Percentiles rank a stretch among this genome's conserved stretches.
phyloP scores from a whole-genome alignment of 2,888 invertebrate species.

The Mythimna pallens region DNA sequence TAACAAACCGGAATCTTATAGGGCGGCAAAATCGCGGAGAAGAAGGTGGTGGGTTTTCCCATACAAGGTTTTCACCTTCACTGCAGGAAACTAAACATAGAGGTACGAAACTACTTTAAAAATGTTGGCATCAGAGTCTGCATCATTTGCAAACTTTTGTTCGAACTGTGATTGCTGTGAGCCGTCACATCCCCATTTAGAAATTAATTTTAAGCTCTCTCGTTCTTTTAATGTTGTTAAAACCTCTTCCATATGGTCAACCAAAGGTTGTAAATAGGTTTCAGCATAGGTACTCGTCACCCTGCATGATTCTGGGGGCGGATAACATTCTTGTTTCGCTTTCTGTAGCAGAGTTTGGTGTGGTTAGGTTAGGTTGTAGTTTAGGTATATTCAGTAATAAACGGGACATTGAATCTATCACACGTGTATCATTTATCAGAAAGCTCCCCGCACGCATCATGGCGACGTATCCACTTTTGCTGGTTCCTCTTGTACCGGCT shows the following conservation, averaged over 20 bases:
- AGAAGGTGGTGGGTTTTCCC: no score
- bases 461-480: no score
- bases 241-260: slow-evolving; percentile 2
- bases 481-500: no score
- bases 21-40: no score
- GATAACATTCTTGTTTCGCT: not conserved
- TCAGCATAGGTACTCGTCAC: not conserved
- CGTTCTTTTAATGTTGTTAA: not conserved
- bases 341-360: not conserved
- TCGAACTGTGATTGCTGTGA: slow-evolving; percentile 2
- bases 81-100: not conserved
- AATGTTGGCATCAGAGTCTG: slow-evolving; percentile 7
- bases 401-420: no score
- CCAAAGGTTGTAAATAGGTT: not conserved
- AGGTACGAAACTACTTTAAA: slow-evolving; percentile 4
- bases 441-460: no score
- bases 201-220: not conserved
- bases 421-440: no score
- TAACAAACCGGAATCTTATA: no score
- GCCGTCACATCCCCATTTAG: no score
- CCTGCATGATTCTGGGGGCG: not conserved
- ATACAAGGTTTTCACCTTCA: not conserved
- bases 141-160: not conserved
- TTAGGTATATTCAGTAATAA: no score
- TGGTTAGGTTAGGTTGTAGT: no score